A percentile compares a stretch with the other conserved stretches of the same genome.
phyloP scores from a whole-genome alignment of 2,113 vertebrate genomes.

The Amphiprion ocellaris region DNA sequence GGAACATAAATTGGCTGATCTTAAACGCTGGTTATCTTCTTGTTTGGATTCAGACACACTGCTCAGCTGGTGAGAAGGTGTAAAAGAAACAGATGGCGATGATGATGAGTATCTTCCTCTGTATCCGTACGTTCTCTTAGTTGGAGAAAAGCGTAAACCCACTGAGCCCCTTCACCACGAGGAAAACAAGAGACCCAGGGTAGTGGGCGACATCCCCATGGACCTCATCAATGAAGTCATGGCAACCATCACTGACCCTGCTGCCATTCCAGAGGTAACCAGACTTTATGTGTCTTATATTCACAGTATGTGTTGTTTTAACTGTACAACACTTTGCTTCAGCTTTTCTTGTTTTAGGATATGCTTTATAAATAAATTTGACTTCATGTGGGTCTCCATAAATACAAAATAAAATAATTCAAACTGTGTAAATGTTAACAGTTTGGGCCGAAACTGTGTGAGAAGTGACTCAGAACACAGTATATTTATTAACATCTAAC shows the following conservation, averaged over 20 bases:
- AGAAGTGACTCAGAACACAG: too few species aligned
- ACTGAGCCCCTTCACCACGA: slow-evolving; percentile 90
- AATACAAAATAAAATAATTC: too few species aligned
- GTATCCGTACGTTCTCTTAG: slow-evolving; percentile 50
- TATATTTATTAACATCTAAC: too few species aligned
- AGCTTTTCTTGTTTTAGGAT: too few species aligned
- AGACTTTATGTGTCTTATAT: not conserved
- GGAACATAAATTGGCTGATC: not conserved
- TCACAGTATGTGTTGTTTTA: too few species aligned
- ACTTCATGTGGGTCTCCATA: too few species aligned
- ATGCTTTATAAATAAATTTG: too few species aligned
- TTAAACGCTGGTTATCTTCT: not conserved
- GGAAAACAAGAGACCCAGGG: slow-evolving; percentile 91
- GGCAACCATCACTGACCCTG: slow-evolving; percentile 97
- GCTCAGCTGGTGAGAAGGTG: not conserved
- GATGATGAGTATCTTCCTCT: slow-evolving; percentile 1
- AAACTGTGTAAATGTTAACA: too few species aligned
- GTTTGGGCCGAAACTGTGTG: too few species aligned
- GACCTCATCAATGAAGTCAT: slow-evolving; percentile 98
- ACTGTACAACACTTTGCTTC: too few species aligned
- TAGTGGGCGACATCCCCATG: slow-evolving; percentile 96
- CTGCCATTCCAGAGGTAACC: slow-evolving; percentile 87
- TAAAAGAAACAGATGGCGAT: not conserved
- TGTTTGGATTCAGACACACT: not conserved
- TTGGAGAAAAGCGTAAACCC: slow-evolving; percentile 94